Conservation (phyloP, 2,888 invertebrate genomes). For the Drosophila nigricruria region DNA sequence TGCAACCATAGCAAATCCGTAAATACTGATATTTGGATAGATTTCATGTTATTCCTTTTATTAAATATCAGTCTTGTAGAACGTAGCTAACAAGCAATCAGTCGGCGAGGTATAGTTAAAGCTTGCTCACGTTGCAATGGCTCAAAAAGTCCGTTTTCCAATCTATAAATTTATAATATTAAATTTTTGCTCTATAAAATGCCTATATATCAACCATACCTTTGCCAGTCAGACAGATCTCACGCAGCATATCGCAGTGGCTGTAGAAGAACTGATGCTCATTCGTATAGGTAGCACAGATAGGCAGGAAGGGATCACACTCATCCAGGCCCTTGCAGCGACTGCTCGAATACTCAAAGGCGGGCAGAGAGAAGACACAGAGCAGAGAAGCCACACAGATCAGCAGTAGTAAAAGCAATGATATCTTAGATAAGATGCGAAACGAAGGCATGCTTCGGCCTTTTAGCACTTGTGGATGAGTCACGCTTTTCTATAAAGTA, state of each 20-base stretch:
- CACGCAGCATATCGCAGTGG: conserved; percentile 81
- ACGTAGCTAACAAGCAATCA: conserved; percentile 5
- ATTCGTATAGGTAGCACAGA: conserved; percentile 72
- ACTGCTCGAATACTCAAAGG: conserved; percentile 29
- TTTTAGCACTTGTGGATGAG: neutral
- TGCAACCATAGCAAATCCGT: neutral
- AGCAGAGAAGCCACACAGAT: conserved; percentile 39
- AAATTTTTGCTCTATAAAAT: neutral
- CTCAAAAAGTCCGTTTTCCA: conserved; percentile 78
- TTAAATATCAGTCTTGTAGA: conserved; percentile 45
- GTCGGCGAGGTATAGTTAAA: conserved; percentile 25
- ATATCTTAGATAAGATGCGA: conserved; percentile 36
- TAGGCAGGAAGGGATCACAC: conserved; percentile 78
- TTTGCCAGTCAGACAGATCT: conserved; percentile 80
- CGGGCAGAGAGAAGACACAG: conserved; percentile 57
- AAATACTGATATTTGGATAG: neutral
- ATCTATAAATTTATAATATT: conserved; percentile 53
- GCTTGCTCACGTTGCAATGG: conserved; percentile 78
- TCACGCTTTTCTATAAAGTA: neutral
- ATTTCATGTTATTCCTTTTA: conserved; percentile 23
- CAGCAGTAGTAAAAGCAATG: conserved; percentile 48
- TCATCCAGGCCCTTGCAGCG: conserved; percentile 57
- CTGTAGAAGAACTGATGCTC: conserved; percentile 83
- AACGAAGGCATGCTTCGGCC: conserved; percentile 26
- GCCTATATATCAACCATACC: conserved; percentile 42